Conservation (phyloP, 2,888 invertebrate genomes). For the Caenorhabditis japonica region DNA sequence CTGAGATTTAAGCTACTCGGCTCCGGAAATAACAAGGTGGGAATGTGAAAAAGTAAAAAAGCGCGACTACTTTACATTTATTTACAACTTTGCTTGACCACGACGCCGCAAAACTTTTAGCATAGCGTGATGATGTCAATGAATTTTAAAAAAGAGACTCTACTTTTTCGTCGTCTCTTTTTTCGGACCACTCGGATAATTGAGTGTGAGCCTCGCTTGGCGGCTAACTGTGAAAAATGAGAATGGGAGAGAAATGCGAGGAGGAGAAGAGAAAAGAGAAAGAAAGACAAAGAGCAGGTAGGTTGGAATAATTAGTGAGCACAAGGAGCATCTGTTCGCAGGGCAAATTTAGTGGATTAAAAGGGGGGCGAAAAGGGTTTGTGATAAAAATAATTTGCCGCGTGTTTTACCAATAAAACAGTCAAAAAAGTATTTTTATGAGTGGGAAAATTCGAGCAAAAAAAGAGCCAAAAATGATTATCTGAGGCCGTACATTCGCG, state of each 20-base stretch:
- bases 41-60: not conserved
- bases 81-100: no score
- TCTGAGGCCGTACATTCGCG: no score
- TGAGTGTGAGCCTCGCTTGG: constrained; percentile 7
- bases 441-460: no score
- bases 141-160: constrained; percentile 16
- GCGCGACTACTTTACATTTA: no score
- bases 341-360: no score
- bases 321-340: constrained; percentile 31
- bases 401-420: no score
- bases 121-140: constrained; percentile 51
- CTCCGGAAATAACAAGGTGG: not conserved
- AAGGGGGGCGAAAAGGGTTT: no score
- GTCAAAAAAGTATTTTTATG: no score
- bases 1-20: not conserved
- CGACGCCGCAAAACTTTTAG: no score
- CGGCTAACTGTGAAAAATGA: constrained; percentile 18
- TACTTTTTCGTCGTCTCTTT: not conserved
- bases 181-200: constrained; percentile 1
- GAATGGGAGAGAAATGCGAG: not conserved
- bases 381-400: no score
- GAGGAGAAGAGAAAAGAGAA: constrained; percentile 2
- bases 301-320: constrained; percentile 36
- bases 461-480: no score
- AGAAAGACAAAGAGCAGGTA: not conserved